Conservation (phyloP, 2,888 invertebrate species). For the Rhamnusium bicolor region DNA sequence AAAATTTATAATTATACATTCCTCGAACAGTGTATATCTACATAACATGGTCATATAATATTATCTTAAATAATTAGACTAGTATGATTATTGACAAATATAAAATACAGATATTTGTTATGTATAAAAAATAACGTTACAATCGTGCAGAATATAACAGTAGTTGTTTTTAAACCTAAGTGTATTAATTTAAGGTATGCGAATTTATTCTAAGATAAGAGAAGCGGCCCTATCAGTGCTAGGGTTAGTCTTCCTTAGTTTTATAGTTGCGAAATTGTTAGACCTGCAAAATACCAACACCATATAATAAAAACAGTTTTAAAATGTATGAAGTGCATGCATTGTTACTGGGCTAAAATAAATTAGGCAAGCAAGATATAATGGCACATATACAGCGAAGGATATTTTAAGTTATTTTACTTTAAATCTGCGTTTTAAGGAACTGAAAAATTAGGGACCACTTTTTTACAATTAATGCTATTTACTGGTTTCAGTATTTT, state of each 20-base stretch:
- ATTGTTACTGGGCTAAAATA: not conserved
- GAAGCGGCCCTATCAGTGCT: slow-evolving; percentile 87
- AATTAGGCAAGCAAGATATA: slow-evolving; percentile 15
- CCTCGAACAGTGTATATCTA: not conserved
- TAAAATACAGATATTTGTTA: slow-evolving; percentile 11
- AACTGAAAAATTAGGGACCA: not conserved
- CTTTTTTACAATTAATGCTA: no score
- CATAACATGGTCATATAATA: not conserved
- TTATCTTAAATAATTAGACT: slow-evolving; percentile 37
- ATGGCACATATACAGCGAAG: slow-evolving; percentile 16
- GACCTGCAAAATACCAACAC: slow-evolving; percentile 76
- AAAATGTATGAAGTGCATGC: not conserved
- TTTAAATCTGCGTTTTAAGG: not conserved
- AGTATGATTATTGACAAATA: slow-evolving; percentile 32
- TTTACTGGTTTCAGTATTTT: no score
- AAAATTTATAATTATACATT: not conserved
- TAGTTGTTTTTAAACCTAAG: not conserved
- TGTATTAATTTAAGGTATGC: not conserved
- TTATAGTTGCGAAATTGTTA: slow-evolving; percentile 91
- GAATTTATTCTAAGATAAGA: slow-evolving; percentile 62
- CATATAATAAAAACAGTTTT: slow-evolving; percentile 2
- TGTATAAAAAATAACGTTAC: slow-evolving; percentile 13
- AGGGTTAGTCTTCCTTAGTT: slow-evolving; percentile 89
- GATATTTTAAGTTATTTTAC: not conserved
- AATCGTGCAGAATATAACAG: slow-evolving; percentile 7